A percentile compares a stretch with the other conserved stretches of the same genome.
phyloP scores from a whole-genome alignment of 2,113 vertebrate genomes.

The Cololabis saira region DNA sequence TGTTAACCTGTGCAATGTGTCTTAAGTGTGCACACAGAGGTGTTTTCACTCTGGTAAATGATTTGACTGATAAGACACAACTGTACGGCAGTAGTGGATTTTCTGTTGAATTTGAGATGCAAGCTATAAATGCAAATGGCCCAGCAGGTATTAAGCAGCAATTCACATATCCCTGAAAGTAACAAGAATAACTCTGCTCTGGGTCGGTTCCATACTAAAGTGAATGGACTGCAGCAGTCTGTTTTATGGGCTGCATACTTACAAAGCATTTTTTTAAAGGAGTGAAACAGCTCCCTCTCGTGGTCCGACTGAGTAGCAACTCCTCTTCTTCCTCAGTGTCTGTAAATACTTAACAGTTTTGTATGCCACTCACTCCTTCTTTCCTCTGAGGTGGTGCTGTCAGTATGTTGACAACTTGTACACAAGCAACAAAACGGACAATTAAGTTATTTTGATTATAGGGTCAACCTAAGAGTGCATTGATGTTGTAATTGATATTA shows the following conservation, averaged over 20 bases:
- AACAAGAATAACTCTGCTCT: constrained; percentile 13
- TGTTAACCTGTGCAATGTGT: constrained; percentile 7
- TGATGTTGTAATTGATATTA: not conserved
- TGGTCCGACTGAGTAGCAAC: constrained; percentile 40
- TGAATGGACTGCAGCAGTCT: constrained; percentile 29
- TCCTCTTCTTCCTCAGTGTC: not conserved
- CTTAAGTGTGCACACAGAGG: constrained; percentile 11
- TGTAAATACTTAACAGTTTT: constrained; percentile 2
- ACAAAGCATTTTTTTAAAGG: not conserved
- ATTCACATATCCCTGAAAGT: constrained; percentile 15
- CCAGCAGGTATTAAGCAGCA: constrained; percentile 23
- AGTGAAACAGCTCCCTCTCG: constrained; percentile 50
- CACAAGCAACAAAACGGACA: not conserved
- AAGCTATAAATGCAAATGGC: constrained; percentile 21
- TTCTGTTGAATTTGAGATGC: constrained; percentile 32
- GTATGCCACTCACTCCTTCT: constrained; percentile 5
- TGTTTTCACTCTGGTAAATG: constrained; percentile 17
- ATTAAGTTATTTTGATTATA: not conserved
- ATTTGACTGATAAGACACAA: constrained; percentile 25
- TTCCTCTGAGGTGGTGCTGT: constrained; percentile 3
- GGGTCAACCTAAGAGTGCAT: not conserved
- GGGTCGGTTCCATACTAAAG: constrained; percentile 24
- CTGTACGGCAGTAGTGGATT: constrained; percentile 17
- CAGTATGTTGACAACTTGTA: constrained; percentile 1
- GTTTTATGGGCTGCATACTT: constrained; percentile 13